Base-by-base conservation (phyloP, 2,888 invertebrate species). In the Adela reaumurella region DNA sequence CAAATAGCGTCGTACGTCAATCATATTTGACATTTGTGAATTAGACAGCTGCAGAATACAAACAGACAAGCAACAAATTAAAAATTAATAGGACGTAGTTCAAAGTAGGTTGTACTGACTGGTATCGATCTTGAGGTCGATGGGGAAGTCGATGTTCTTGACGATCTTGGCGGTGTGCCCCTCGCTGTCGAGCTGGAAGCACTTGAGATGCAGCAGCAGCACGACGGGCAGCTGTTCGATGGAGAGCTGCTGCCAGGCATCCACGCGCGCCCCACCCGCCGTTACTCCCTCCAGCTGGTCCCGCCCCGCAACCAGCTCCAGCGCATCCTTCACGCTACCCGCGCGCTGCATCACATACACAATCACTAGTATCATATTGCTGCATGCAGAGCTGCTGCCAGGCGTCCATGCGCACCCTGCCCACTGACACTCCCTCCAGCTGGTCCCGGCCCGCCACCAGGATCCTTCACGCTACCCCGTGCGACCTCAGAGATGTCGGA, bases 401-500 rank as follows among this genome's bases (percentile, higher is more conserved):
- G 0, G 95, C 94, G 57, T 94, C 90, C 35, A 91, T 88, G 90
- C 88, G n/a, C n/a, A n/a, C 58, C 90, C 90, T 4, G 89, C 91
- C n/a, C 64, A 87, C 88, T 0, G 90, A 90, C 53, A 92, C 90
- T 16, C 95, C 97, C 67, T 93, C 92, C 10, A 97, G 73, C 46
- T 88, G 86, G 65, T 95, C 94, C 57, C 89, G 90, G n/a, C 88
- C 88, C 1, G 93, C 92, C 2, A 96, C 81, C 47, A 89, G 86
- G n/a, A n/a, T n/a, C n/a, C n/a, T n/a, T n/a, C n/a, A n/a, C 91
- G 86, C 43, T 94, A 91, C 52, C 94, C 86, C 54, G 95, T 83
- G 62, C 94, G 90, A 45, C 97, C 97, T 55, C 94, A 89, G 78
- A 97, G 54, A 97, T 93, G 61, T 94, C 92, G 42, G 94, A 92